Evolutionary conservation across 2,888 invertebrate species (phyloP).

Genomic region (Phrixothrix hirtus): DNA sequence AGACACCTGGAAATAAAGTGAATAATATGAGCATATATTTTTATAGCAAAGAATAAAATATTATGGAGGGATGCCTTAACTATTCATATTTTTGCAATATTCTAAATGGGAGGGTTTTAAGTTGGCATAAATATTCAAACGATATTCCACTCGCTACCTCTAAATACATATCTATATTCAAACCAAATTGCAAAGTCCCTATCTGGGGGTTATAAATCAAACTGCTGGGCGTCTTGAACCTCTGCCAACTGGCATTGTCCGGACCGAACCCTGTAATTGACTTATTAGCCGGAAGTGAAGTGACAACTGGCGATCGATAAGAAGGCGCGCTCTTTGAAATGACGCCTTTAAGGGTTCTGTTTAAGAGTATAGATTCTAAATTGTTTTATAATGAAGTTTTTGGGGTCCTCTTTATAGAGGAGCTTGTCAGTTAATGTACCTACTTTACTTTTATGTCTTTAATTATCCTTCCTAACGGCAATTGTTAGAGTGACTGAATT

Average conservation of each 20-base stretch:
- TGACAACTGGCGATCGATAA: slow-evolving; percentile 48
- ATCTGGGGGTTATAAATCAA: slow-evolving; percentile 53
- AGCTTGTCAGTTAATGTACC: slow-evolving; percentile 25
- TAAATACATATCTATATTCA: slow-evolving; percentile 51
- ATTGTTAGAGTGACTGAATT: slow-evolving; percentile 18
- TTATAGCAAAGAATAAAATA: slow-evolving; percentile 2
- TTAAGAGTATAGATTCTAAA: slow-evolving; percentile 36
- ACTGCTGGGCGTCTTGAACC: slow-evolving; percentile 53
- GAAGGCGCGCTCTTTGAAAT: slow-evolving; percentile 43
- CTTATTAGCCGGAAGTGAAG: slow-evolving; percentile 56
- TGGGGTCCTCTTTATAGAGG: slow-evolving; percentile 32
- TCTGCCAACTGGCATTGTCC: slow-evolving; percentile 56
- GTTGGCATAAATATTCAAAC: slow-evolving; percentile 41
- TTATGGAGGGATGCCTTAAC: slow-evolving; percentile 4
- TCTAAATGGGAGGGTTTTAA: slow-evolving; percentile 31
- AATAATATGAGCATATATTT: too few species aligned
- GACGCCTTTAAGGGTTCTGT: slow-evolving; percentile 41
- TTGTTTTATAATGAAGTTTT: slow-evolving; percentile 44
- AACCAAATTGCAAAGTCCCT: slow-evolving; percentile 49
- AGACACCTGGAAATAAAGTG: slow-evolving; percentile 67
- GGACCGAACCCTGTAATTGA: slow-evolving; percentile 54
- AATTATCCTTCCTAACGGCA: slow-evolving; percentile 28
- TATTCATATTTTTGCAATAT: slow-evolving; percentile 23
- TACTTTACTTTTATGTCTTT: slow-evolving; percentile 32
- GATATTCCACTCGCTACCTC: slow-evolving; percentile 46